A percentile compares a stretch with the other conserved stretches of the same genome.
Evolutionary conservation across 2,113 vertebrate genomes (phyloP).

Genomic region (Salvelinus sp.): DNA sequence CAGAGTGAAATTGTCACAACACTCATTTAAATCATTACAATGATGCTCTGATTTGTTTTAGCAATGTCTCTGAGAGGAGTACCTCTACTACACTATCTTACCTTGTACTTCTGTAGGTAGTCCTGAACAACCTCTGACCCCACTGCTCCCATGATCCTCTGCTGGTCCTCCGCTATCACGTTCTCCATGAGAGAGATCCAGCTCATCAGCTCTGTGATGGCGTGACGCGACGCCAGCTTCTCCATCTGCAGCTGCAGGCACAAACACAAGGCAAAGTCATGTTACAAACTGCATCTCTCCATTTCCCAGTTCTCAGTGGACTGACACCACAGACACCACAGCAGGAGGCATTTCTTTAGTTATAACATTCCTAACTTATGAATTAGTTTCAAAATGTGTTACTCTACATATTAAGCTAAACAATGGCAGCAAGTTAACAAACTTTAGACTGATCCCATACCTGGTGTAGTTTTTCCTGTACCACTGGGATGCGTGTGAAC

Average conservation of each 20-base stretch:
- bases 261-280: not conserved
- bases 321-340: too few relatives aligned
- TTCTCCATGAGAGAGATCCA: constrained; percentile 97
- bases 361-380: too few relatives aligned
- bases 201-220: constrained; percentile 92
- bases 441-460: constrained; percentile 61
- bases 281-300: constrained; percentile 2
- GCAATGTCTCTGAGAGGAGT: not conserved
- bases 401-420: too few relatives aligned
- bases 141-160: constrained; percentile 83
- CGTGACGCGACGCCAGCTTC: constrained; percentile 92
- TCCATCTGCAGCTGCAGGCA: constrained; percentile 90
- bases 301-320: too few relatives aligned
- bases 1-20: not conserved
- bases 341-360: too few relatives aligned
- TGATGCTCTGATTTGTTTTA: not conserved
- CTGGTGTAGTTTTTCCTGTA: constrained; percentile 97
- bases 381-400: too few relatives aligned
- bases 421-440: not conserved
- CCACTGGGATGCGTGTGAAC: constrained; percentile 84
- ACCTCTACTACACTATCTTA: constrained; percentile 44
- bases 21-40: not conserved
- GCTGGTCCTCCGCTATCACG: constrained; percentile 86
- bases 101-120: constrained; percentile 94
- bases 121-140: constrained; percentile 82